phyloP scores from a whole-genome alignment of 2,113 vertebrate species.

The Pedionomus torquatus region DNA sequence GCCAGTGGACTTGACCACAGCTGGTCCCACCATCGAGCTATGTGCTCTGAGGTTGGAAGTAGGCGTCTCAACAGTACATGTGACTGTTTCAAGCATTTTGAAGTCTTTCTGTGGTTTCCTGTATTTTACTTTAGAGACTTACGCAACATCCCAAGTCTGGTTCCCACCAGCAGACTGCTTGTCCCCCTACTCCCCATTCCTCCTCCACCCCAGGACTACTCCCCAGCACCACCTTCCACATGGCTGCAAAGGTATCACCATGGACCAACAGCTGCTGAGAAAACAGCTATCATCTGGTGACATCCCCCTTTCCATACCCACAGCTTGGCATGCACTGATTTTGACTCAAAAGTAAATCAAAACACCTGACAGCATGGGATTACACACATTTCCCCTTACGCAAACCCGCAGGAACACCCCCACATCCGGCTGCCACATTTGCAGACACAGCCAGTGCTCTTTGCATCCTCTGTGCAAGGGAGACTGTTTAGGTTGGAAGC shows the following conservation, averaged over 20 bases:
- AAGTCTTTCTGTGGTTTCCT: background rate
- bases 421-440: background rate
- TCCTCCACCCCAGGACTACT: background rate
- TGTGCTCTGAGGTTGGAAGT: rapidly evolving
- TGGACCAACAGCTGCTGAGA: background rate
- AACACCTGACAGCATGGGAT: background rate
- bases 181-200: background rate
- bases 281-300: background rate
- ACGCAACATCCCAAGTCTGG: rapidly evolving
- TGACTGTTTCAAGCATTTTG: background rate
- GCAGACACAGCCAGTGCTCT: background rate
- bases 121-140: background rate
- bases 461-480: background rate
- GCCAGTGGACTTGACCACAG: background rate
- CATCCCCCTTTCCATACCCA: background rate
- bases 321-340: rapidly evolving
- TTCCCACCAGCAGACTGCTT: background rate
- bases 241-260: background rate
- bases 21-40: background rate
- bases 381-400: rapidly evolving
- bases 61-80: background rate
- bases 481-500: background rate
- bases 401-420: background rate
- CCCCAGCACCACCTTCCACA: rapidly evolving
- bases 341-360: background rate